Evolutionary conservation across 2,797 vertebrate genomes (phyloP), one percentile per base, ranked within the genome.

Genomic region (Holocentrus rufus): DNA sequence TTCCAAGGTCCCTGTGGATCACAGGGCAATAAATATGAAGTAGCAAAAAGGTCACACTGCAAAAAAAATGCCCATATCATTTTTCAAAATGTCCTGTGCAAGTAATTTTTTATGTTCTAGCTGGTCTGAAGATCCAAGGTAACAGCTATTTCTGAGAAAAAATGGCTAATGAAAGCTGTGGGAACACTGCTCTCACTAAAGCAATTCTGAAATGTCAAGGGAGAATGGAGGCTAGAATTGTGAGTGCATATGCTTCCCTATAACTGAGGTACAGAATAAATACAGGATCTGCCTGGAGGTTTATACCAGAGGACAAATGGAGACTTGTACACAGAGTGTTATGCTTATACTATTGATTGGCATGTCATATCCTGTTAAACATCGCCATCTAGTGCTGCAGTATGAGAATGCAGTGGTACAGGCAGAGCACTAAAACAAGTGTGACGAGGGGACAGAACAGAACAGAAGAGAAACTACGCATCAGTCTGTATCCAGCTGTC

Each of bases 1-100:
- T 25, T 74, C 18, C 50, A 78, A 69, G 47, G 65, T 63, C 42
- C 20, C 11, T 54, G 23, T 42, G 58, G 64, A 53, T 74, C 8
- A 65, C 46, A 30, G 25, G 34, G 6, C 49, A 20, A 25, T 49
- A 34, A 25, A 69, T 34, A 31, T 27, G 22, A 53, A 39, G 13
- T 14, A 20, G 11, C 25, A 63, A 10, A 34, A 34, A 22, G 17
- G 8, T 7, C 47, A 49, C 18, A 49, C 47, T 25, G 18, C 5
- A 53, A 53, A 53, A 27, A 27, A 53, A 52, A 52, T 22, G 17
- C 4, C 1, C 27, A 11, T 44, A 31, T 42, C 9, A 53, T 47
- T 49, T 8, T 42, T 22, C 1, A 25, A 25, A 11, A 23, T 18
- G 5, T 27, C 30, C 31, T 8, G 23, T 5, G 44, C 14, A 8